These are phyloP conservation scores for Nebria salina DNA, from an alignment of 2,888 invertebrate species.

Conservation along the genomic window DNA sequence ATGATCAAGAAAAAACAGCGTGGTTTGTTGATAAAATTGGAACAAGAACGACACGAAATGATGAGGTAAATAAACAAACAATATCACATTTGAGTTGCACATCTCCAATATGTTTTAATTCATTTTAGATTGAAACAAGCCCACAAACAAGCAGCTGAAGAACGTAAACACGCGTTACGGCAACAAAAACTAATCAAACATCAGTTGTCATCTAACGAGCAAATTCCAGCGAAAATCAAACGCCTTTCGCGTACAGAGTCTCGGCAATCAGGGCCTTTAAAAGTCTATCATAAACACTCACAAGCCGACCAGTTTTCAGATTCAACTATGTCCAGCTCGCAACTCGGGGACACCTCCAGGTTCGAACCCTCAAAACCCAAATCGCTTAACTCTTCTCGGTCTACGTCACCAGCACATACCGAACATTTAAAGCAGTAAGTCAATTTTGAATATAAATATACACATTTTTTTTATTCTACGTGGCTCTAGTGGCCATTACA, in stretches of 20 bases:
- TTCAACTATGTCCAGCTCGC: constrained; percentile 55
- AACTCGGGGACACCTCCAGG: not conserved
- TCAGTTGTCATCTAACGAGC: constrained; percentile 63
- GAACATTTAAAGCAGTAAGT: not conserved
- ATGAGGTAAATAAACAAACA: constrained; percentile 62
- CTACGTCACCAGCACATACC: not conserved
- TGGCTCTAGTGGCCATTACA: too few relatives aligned
- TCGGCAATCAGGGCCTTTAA: constrained; percentile 64
- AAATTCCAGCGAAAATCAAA: constrained; percentile 64
- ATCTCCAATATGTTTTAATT: not conserved
- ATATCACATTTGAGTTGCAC: constrained; percentile 3
- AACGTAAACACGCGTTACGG: constrained; percentile 65
- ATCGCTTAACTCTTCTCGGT: not conserved
- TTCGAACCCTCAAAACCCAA: not conserved
- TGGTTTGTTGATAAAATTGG: constrained; percentile 71
- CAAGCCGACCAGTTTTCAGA: constrained; percentile 53
- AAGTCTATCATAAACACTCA: constrained; percentile 61
- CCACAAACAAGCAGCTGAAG: constrained; percentile 66
- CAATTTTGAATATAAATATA: not conserved
- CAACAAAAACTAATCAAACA: constrained; percentile 67
- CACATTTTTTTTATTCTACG: constrained; percentile 25
- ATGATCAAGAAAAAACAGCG: constrained; percentile 75
- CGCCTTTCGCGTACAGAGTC: constrained; percentile 61
- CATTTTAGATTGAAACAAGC: constrained; percentile 64
- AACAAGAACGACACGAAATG: constrained; percentile 76